A percentile compares a stretch with the other conserved stretches of the same genome.
These are phyloP conservation scores for Syrphus vitripennis DNA, from an alignment of 2,888 invertebrate genomes.

Conservation along the genomic window DNA sequence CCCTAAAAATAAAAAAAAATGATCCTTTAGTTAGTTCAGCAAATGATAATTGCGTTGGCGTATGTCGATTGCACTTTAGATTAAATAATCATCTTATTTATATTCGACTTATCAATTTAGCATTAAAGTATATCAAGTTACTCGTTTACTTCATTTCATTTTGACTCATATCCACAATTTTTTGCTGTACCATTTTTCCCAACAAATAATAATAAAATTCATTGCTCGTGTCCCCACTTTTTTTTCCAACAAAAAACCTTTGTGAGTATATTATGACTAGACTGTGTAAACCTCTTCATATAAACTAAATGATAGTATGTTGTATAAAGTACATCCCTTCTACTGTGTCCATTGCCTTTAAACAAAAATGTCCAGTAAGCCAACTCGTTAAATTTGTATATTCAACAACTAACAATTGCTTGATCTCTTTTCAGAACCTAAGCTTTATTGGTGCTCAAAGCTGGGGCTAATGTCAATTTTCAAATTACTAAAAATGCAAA, in stretches of 20 bases:
- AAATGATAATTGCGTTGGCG: too few species aligned
- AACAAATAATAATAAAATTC: background rate
- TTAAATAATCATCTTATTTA: too few species aligned
- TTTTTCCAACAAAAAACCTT: background rate
- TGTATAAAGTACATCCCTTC: background rate
- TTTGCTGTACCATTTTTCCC: background rate
- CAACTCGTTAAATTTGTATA: background rate
- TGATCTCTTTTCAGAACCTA: constrained; percentile 62
- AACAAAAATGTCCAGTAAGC: background rate
- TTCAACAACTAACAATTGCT: constrained; percentile 17
- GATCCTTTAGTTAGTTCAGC: too few species aligned
- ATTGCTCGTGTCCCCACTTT: background rate
- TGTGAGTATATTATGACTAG: background rate
- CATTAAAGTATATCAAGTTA: too few species aligned
- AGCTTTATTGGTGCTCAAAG: constrained; percentile 55
- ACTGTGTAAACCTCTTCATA: background rate
- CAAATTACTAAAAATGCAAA: too few species aligned
- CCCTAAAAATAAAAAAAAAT: too few species aligned
- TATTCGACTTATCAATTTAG: too few species aligned
- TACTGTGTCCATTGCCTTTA: background rate
- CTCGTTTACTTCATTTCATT: background rate
- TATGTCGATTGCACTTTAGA: too few species aligned
- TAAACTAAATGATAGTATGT: background rate
- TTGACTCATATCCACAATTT: background rate
- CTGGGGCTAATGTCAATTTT: constrained; percentile 44